Evolutionary conservation across 2,113 vertebrate species (phyloP), one percentile per base, ranked within the genome.

Genomic region (Trachemys scripta): DNA sequence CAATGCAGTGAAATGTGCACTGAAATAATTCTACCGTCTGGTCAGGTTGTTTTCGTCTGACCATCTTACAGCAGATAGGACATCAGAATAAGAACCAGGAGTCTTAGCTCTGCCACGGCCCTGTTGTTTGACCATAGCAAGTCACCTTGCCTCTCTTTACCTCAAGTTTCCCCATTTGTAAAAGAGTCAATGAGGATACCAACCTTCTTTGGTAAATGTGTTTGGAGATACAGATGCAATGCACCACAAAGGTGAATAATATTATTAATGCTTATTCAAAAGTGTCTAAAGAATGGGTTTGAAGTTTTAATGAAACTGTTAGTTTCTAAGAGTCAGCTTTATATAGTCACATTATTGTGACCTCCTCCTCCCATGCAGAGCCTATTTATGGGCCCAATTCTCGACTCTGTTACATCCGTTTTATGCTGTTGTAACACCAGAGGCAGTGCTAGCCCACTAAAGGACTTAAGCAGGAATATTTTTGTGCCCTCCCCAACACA

Each of bases 1-100:
- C 95, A 95, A 91, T 96, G 88, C 92, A 93, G 59, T 57, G 87
- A 78, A 90, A 87, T 65, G 59, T 93, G 65, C 57, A 19, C 35
- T 53, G 50, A 80, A n/a, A 80, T 65, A 80, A 53, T 80, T 25
- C 49, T 35, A 1, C 49, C 6, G 45, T 82, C 90, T 88, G 87
- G 88, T 79, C 62, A 86, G n/a, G 78, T 1, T 65, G 59, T 65
- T 65, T 31, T 65, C 5, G 13, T 35, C 59, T 35, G 29, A 16
- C 29, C 29, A 35, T 35, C 1, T 65, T 53, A 57, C 31, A 38
- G 84, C 42, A 95, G 53, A 81, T 0, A 6, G 89, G 83, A 88
- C 45, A 57, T 62, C 87, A 90, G 89, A 65, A 92, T 76, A 72
- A 78, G 51, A 93, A 80, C 80, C 84, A 84, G 85, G 54, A 95